These are phyloP conservation scores for Sphaerodactylus townsendi DNA, from an alignment of 2,113 vertebrate species.

Conservation along the genomic window DNA sequence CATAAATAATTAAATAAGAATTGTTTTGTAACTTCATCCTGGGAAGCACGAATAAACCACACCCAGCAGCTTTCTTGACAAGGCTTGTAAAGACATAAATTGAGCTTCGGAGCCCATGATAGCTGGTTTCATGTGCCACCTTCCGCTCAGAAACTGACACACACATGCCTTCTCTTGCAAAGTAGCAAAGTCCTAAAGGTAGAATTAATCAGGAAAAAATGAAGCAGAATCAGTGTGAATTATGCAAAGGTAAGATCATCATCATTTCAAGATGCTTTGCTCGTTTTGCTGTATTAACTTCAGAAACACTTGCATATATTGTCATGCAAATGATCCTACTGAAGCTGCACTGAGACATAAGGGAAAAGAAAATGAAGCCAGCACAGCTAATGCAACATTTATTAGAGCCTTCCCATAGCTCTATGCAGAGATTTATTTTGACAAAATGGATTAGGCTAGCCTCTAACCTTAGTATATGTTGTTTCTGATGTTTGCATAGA, in stretches of 20 bases:
- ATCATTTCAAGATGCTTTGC: conserved; percentile 9
- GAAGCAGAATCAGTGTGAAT: conserved; percentile 36
- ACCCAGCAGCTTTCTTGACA: conserved; percentile 5
- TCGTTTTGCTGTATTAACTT: conserved; percentile 52
- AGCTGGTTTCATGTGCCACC: not conserved
- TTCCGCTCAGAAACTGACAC: not conserved
- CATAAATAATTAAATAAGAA: not conserved
- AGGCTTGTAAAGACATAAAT: not conserved
- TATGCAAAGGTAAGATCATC: conserved; percentile 15
- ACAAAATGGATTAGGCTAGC: not conserved
- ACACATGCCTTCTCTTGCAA: not conserved
- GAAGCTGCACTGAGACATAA: conserved; percentile 58
- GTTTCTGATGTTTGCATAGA: not conserved
- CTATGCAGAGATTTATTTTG: not conserved
- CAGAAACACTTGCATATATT: conserved; percentile 50
- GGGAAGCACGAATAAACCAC: not conserved
- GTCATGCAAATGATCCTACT: conserved; percentile 69
- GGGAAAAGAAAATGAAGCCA: conserved; percentile 42
- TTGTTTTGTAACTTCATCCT: not conserved
- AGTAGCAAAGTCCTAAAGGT: conserved; percentile 20
- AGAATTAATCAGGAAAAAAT: conserved; percentile 43
- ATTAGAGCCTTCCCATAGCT: not conserved
- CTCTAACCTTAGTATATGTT: not conserved
- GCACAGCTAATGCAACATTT: not conserved
- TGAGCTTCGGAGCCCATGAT: not conserved